phyloP scores from a whole-genome alignment of 2,113 vertebrate genomes.

The Rhinichthys klamathensis region DNA sequence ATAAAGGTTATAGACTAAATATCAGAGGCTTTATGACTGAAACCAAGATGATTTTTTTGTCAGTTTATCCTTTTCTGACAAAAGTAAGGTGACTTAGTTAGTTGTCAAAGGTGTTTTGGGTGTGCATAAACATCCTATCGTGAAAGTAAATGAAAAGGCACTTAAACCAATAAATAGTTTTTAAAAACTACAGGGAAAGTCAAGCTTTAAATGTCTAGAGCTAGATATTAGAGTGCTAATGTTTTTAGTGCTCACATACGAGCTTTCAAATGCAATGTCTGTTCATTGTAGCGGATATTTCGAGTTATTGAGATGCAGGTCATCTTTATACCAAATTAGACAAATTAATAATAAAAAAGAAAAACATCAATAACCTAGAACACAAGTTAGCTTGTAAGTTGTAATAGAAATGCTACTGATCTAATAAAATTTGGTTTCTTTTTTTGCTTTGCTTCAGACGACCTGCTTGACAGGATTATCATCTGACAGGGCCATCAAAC shows the following conservation, averaged over 20 bases:
- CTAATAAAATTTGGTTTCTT: background rate
- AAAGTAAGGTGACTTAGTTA: background rate
- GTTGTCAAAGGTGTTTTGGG: background rate
- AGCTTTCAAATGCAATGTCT: background rate
- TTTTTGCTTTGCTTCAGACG: background rate
- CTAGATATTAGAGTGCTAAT: background rate
- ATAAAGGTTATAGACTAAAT: background rate
- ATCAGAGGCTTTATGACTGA: background rate
- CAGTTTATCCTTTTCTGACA: background rate
- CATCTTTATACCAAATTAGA: background rate
- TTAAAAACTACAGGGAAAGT: constrained; percentile 2
- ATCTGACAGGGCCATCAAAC: constrained; percentile 9
- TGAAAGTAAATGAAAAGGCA: constrained; percentile 25
- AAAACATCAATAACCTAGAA: background rate
- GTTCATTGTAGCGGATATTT: constrained; percentile 9
- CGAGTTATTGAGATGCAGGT: constrained; percentile 4
- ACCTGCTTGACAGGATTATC: background rate
- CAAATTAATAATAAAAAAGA: background rate
- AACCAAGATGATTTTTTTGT: background rate
- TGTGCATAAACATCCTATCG: background rate
- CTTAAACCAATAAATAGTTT: constrained; percentile 41
- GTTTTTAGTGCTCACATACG: constrained; percentile 3
- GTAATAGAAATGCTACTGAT: background rate
- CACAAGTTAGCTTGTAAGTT: background rate
- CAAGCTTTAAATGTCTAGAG: background rate